Conservation (phyloP, 2,113 vertebrate genomes). For the Tragulus kanchil region DNA sequence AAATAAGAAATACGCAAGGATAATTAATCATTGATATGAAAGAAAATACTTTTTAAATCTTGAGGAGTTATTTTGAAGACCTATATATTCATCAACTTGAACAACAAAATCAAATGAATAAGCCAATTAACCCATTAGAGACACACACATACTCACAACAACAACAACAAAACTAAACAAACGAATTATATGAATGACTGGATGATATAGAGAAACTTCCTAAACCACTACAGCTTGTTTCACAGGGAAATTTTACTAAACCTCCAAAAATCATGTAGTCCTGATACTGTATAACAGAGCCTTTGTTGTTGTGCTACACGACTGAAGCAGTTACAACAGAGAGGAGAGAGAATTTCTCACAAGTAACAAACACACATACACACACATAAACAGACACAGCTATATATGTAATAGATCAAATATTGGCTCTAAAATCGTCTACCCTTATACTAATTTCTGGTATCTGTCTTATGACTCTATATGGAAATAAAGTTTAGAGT, state of each 20-base stretch:
- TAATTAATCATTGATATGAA: not conserved
- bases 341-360: not conserved
- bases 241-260: not conserved
- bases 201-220: not conserved
- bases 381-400: not conserved
- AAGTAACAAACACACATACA: not conserved
- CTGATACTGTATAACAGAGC: not conserved
- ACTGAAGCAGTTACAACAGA: not conserved
- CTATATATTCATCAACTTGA: not conserved
- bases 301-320: not conserved
- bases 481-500: not conserved
- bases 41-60: not conserved
- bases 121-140: too few species aligned
- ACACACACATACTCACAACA: not conserved
- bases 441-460: not conserved
- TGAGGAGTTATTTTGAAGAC: not conserved
- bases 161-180: not conserved
- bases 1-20: not conserved
- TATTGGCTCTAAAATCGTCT: not conserved
- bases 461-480: not conserved
- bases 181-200: not conserved
- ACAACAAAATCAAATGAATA: not conserved
- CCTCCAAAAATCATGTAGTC: not conserved
- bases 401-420: too few species aligned
- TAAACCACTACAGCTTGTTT: not conserved